phyloP scores from a whole-genome alignment of 2,797 vertebrate species.

The Cossypha niveicapilla region DNA sequence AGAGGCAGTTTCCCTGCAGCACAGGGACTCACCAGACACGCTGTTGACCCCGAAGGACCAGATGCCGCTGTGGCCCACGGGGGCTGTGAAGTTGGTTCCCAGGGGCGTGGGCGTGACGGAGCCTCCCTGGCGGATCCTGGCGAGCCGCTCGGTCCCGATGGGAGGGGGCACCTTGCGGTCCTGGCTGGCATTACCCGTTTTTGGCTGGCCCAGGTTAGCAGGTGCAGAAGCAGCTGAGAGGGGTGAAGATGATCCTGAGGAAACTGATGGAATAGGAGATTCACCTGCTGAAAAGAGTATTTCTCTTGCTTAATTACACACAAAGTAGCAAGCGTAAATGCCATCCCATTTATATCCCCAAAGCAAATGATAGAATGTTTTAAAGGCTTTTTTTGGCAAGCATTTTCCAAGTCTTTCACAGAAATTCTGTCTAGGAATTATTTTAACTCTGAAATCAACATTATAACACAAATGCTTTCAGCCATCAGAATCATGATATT shows the following conservation, averaged over 20 bases:
- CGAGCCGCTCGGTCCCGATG: conserved; percentile 94
- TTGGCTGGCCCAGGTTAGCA: conserved; percentile 86
- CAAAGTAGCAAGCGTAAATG: neutral
- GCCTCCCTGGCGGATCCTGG: conserved; percentile 94
- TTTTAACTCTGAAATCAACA: neutral
- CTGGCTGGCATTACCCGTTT: conserved; percentile 80
- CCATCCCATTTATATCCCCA: neutral
- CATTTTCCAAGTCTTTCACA: neutral
- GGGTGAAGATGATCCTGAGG: conserved; percentile 90
- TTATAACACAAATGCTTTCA: conserved; percentile 42
- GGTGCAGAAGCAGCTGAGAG: conserved; percentile 88
- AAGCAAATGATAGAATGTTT: neutral
- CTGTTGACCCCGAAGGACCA: conserved; percentile 98
- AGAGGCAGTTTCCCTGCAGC: fast-evolving
- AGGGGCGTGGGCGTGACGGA: conserved; percentile 88
- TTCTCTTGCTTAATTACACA: conserved; percentile 73
- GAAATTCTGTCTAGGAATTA: neutral
- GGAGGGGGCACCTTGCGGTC: conserved; percentile 96
- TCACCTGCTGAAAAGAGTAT: conserved; percentile 86
- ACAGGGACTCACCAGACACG: conserved; percentile 81
- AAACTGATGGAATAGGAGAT: conserved; percentile 91
- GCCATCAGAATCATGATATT: conserved; percentile 2
- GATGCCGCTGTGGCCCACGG: conserved; percentile 95
- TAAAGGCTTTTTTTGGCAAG: neutral
- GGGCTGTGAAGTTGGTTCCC: conserved; percentile 92